These are phyloP conservation scores for Cantharis rufa DNA, from an alignment of 2,888 invertebrate genomes.

Conservation along the genomic window DNA sequence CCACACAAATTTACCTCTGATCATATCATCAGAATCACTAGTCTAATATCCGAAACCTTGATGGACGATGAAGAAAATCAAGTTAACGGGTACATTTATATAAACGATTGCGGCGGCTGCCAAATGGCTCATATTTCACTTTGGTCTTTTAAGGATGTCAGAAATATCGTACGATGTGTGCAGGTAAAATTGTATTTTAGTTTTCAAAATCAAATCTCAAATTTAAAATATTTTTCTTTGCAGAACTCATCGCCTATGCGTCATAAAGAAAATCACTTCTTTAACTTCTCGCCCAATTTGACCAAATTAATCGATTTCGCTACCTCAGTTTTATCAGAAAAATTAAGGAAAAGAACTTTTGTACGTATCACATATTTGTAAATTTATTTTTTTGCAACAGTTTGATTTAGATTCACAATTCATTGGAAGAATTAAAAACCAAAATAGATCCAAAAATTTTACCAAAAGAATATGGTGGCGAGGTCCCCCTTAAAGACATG, in stretches of 20 bases:
- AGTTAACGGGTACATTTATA: conserved; percentile 81
- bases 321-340: conserved; percentile 80
- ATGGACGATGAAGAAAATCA: conserved; percentile 85
- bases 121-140: conserved; percentile 82
- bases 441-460: conserved; percentile 75
- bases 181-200: conserved; percentile 59
- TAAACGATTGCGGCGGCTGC: conserved; percentile 82
- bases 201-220: not conserved
- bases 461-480: conserved; percentile 89
- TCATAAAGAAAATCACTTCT: conserved; percentile 85
- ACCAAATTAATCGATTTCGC: conserved; percentile 82
- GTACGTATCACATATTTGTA: conserved; percentile 58
- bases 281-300: conserved; percentile 82
- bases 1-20: conserved; percentile 66
- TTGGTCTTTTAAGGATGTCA: conserved; percentile 80
- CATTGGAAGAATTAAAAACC: conserved; percentile 71
- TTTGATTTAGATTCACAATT: conserved; percentile 70
- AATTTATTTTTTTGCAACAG: not conserved
- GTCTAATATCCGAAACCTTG: conserved; percentile 80
- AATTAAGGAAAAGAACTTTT: conserved; percentile 78
- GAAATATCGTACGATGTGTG: conserved; percentile 76
- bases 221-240: conserved; percentile 37
- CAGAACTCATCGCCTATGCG: conserved; percentile 89
- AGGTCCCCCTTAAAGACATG: conserved; percentile 78
- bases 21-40: conserved; percentile 84